These are phyloP conservation scores for zebrafish (Danio rerio) DNA, from an alignment of 2,113 vertebrate species.

Conservation along the genomic window GRCz12tu NC_133180.1:37251001-37251500, in stretches of 20 bases:
- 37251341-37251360: too few relatives aligned
- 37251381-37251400: too few relatives aligned
- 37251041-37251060: constrained; percentile 23
- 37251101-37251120: constrained; percentile 2
- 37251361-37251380: too few relatives aligned
- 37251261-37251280: background rate
- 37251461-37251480: too few relatives aligned
- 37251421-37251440: too few relatives aligned
- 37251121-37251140: background rate
- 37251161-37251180: constrained; percentile 1
- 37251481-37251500: too few relatives aligned
- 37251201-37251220: background rate
- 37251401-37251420: too few relatives aligned
- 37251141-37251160: constrained; percentile 11
- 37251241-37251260: too few relatives aligned
- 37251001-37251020: background rate
- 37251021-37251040: background rate
- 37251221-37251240: background rate
- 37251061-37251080: constrained; percentile 37
- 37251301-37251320: background rate
- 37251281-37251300: background rate
- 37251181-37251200: background rate
- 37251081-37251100: constrained; percentile 43
- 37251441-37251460: too few relatives aligned
- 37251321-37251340: background rate